phyloP scores from a whole-genome alignment of 2,888 invertebrate species.

The Amphipyra tragopoginis region DNA sequence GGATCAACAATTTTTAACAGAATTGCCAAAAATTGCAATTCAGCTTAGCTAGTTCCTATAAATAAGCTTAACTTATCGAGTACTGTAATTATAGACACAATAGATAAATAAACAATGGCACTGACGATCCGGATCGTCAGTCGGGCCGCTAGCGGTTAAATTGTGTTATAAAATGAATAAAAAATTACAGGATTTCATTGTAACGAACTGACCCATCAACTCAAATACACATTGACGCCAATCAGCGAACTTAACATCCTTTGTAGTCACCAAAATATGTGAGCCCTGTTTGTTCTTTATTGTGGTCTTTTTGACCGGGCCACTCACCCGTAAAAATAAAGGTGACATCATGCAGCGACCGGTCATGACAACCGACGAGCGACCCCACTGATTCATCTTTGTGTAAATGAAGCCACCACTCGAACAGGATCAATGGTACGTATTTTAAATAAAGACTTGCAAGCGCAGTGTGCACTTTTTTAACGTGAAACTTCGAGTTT shows the following conservation, averaged over 20 bases:
- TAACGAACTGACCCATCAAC: conserved; percentile 8
- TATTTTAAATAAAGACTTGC: conserved; percentile 1
- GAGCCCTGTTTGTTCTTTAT: conserved; percentile 23
- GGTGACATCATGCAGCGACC: conserved; percentile 43
- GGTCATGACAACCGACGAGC: conserved; percentile 29
- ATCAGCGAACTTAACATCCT: conserved; percentile 14
- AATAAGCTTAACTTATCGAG: no score
- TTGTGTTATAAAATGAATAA: no score
- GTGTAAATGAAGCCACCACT: conserved; percentile 21
- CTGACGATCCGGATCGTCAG: no score
- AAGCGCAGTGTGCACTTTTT: background rate
- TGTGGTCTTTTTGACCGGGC: conserved; percentile 22
- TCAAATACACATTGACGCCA: conserved; percentile 2
- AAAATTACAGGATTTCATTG: background rate
- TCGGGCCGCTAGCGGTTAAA: no score
- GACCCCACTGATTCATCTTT: conserved; percentile 39
- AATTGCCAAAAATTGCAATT: no score
- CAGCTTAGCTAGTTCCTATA: no score
- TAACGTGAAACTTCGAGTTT: background rate
- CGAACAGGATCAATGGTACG: background rate
- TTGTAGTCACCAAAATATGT: conserved; percentile 18
- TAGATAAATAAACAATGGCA: no score
- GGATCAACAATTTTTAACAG: no score
- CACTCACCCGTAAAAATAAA: conserved; percentile 32
- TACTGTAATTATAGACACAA: no score